These are phyloP conservation scores for Lypha dubia DNA, from an alignment of 2,888 invertebrate genomes.

Conservation along the genomic window DNA sequence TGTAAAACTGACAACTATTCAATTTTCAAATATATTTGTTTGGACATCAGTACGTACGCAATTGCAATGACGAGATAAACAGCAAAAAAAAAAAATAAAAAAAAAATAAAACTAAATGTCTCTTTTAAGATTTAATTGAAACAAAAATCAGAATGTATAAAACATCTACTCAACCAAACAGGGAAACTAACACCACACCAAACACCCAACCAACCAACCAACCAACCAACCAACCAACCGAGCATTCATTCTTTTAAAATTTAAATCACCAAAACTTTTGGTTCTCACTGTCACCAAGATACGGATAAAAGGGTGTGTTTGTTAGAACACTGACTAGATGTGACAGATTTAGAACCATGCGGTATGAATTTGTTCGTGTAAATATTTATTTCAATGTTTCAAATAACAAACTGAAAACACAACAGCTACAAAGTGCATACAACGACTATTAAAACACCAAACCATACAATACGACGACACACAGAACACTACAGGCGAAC, in stretches of 20 bases:
- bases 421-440: neutral
- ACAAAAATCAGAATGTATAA: neutral
- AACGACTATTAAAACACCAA: neutral
- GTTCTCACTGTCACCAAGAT: constrained; percentile 10
- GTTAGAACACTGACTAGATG: constrained; percentile 48
- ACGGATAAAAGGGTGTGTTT: neutral
- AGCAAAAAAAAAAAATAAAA: too few species aligned
- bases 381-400: constrained; percentile 33
- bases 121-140: constrained; percentile 7
- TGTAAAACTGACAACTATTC: neutral
- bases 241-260: constrained; percentile 1
- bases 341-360: constrained; percentile 46
- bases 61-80: neutral
- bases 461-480: neutral
- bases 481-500: neutral
- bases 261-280: constrained; percentile 13
- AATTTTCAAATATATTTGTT: neutral
- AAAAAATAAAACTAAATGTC: too few species aligned
- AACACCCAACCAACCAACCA: neutral
- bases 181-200: neutral
- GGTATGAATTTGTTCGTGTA: constrained; percentile 11
- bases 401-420: constrained; percentile 39
- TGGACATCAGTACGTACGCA: too few species aligned
- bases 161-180: neutral
- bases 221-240: neutral